Evolutionary conservation across 2,113 vertebrate genomes (phyloP), one percentile per base, ranked within the genome.

Genomic region (Elgaria multicarinata): DNA sequence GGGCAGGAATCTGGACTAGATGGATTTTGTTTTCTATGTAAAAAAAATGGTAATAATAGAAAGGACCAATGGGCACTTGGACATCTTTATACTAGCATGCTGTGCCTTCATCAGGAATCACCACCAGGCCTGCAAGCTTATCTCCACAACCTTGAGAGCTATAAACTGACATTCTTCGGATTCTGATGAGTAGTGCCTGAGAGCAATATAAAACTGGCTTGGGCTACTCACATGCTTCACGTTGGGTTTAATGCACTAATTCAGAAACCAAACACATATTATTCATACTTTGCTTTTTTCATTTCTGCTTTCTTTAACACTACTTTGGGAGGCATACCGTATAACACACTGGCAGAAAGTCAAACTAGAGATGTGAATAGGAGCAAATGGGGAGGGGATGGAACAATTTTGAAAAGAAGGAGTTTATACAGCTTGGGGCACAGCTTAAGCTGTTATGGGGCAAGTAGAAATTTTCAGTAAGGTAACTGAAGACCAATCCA

Each of bases 91-190:
- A 89, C 69, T 24, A 44, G 53, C 46, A 24, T 53, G 24, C 33
- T 84, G 18, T 31, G 42, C 42, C 83, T 89, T 83, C 80, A 66
- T 39, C 39, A 55, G 36, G n/a, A 84, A 77, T 67, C 44, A 50
- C 42, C 42, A 84, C 88, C 42, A 76, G 33, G 58, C 44, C 31
- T 76, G 42, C 58, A 84, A 53, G 71, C 72, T 89, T 89, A 83
- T 89, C 81, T 84, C 71, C 16, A 75, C 58, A 76, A 76, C 80
- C 88, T 66, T 76, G 80, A 83, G 46, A 62, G n/a, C 42, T 89
- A 50, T 46, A 67, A 83, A 83, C 64, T 28, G 55, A 64, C 87
- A 89, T 89, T 89, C 81, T 83, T 84, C 20, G 72, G 81, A 84
- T 89, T 89, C 88, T 89, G 72, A 46, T 53, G 72, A 7, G 24